Percentiles rank a stretch among this genome's conserved stretches.
These are phyloP conservation scores for Cephus rjabovi DNA, from an alignment of 2,888 invertebrate genomes.

Conservation along the genomic window DNA sequence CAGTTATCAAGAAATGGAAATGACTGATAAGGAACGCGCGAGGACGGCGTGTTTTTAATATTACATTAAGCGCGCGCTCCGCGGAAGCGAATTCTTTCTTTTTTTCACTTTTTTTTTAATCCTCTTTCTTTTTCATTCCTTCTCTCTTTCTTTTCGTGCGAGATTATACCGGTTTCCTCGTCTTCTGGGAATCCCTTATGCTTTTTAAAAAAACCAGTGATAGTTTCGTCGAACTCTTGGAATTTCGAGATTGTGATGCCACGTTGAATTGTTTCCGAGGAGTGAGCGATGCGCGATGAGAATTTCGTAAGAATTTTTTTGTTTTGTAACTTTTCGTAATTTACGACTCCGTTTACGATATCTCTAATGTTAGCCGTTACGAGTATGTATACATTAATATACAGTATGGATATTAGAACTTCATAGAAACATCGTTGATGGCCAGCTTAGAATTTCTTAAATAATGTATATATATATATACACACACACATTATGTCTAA, in stretches of 20 bases:
- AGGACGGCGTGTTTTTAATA: constrained; percentile 53
- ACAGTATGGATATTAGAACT: background rate
- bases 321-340: background rate
- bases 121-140: background rate
- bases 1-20: constrained; percentile 70
- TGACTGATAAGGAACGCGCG: constrained; percentile 68
- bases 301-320: background rate
- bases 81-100: constrained; percentile 1
- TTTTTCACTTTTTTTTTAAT: background rate
- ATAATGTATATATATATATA: too few relatives aligned
- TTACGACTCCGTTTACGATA: background rate
- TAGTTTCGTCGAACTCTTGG: background rate
- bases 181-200: background rate
- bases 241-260: background rate
- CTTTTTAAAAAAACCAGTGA: background rate
- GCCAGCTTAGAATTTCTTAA: background rate
- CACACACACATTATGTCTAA: too few relatives aligned
- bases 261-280: background rate
- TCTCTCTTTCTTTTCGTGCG: background rate
- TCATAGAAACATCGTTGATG: background rate
- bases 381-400: background rate
- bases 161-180: background rate
- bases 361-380: background rate
- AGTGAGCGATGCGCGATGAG: background rate
- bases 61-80: constrained; percentile 45